Evolutionary conservation across 2,888 invertebrate species (phyloP).

Genomic region (Drosophila kanekoi): DNA sequence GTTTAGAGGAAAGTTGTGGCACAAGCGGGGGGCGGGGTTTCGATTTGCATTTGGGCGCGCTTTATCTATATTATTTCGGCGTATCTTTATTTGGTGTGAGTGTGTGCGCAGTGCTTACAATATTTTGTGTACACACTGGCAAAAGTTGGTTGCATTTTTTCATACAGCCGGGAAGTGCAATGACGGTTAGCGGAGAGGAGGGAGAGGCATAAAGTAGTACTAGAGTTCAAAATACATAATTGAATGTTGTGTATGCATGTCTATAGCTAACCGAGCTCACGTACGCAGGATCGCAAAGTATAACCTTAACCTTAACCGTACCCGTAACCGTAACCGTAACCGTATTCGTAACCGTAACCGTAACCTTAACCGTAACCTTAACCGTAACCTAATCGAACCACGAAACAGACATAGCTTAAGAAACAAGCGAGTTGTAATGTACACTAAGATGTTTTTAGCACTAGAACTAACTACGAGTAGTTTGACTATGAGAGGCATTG

Average conservation of each 20-base stretch:
- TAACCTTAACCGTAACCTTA: constrained; percentile 10
- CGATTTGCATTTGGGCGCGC: constrained; percentile 54
- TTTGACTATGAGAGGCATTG: constrained; percentile 57
- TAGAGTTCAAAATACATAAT: constrained; percentile 37
- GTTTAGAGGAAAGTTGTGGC: constrained; percentile 9
- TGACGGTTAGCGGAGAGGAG: constrained; percentile 9
- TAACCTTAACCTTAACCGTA: constrained; percentile 9
- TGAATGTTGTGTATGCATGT: constrained; percentile 45
- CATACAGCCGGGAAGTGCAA: constrained; percentile 28
- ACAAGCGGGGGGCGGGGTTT: not conserved
- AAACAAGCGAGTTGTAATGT: constrained; percentile 67
- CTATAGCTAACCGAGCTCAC: constrained; percentile 35
- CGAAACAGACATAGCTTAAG: constrained; percentile 53
- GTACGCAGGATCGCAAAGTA: constrained; percentile 32
- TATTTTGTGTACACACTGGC: constrained; percentile 10
- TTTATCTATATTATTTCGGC: constrained; percentile 37
- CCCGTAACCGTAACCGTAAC: constrained; percentile 6
- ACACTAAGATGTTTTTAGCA: constrained; percentile 75
- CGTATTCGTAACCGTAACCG: constrained; percentile 9
- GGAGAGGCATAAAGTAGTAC: constrained; percentile 27
- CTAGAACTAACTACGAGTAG: constrained; percentile 64
- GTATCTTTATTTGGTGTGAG: constrained; percentile 28
- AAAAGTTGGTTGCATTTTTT: constrained; percentile 31
- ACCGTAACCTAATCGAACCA: constrained; percentile 31
- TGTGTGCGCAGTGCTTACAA: constrained; percentile 21